Conservation (phyloP, 2,113 vertebrate genomes). For the Halichoerus grypus region DNA sequence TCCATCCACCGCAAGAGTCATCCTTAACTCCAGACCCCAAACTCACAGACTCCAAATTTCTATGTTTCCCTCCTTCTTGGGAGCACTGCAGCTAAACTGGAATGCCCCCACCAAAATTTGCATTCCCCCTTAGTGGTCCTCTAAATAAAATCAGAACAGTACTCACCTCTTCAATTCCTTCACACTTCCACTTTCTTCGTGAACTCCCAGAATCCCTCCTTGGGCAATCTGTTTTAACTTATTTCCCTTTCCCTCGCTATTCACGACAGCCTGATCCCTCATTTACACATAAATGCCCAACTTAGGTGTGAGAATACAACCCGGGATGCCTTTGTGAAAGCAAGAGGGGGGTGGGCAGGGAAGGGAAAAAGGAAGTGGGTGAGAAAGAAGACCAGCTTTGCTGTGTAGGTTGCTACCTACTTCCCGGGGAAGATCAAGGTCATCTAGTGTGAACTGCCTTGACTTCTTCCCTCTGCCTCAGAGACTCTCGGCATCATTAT, state of each 20-base stretch:
- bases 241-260: neutral
- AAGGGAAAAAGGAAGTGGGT: neutral
- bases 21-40: neutral
- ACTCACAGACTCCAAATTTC: neutral
- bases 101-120: neutral
- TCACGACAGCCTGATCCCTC: neutral
- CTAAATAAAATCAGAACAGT: slow-evolving; percentile 18
- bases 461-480: slow-evolving; percentile 41
- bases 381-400: neutral
- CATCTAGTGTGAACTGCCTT: slow-evolving; percentile 41
- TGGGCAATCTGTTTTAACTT: neutral
- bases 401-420: neutral
- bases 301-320: neutral
- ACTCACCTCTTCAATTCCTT: slow-evolving; percentile 55
- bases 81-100: neutral
- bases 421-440: slow-evolving; percentile 68
- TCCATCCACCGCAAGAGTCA: neutral
- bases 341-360: neutral
- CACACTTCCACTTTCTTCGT: neutral
- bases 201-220: slow-evolving; percentile 28
- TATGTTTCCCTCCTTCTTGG: neutral
- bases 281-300: neutral
- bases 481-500: slow-evolving; percentile 21
- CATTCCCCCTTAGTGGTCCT: neutral
- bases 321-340: slow-evolving; percentile 9